These are phyloP conservation scores for Sylvietta virens DNA, from an alignment of 2,113 vertebrate species.

Conservation along the genomic window DNA sequence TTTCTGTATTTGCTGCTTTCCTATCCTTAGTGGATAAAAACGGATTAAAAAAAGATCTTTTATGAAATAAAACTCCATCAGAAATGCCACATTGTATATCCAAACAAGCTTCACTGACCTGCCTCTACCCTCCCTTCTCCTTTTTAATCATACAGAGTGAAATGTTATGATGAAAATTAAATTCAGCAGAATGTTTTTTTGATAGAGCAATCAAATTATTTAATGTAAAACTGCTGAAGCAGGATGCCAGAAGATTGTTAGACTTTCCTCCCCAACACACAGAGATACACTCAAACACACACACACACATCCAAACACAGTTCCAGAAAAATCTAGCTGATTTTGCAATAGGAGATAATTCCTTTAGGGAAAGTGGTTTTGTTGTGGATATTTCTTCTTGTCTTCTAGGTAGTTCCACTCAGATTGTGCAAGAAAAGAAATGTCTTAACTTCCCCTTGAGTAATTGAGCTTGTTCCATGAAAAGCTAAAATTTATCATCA, in stretches of 20 bases:
- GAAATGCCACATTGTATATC: background rate
- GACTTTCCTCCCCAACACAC: background rate
- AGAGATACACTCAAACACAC: background rate
- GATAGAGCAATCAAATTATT: background rate
- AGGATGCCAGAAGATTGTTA: background rate
- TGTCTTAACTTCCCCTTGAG: background rate
- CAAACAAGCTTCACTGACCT: background rate
- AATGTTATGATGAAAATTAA: background rate
- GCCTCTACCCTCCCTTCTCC: background rate
- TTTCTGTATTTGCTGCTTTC: background rate
- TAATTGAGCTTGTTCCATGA: background rate
- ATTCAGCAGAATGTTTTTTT: background rate
- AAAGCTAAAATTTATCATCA: background rate
- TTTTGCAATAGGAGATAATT: background rate
- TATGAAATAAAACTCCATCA: background rate
- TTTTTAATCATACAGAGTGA: background rate
- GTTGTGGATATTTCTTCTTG: background rate
- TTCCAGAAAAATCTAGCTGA: background rate
- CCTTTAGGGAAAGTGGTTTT: background rate
- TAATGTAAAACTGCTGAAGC: background rate
- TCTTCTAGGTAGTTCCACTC: background rate
- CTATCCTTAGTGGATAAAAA: background rate
- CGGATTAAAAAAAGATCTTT: background rate
- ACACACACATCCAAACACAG: background rate
- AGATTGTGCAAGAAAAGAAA: background rate